phyloP scores from a whole-genome alignment of 2,797 vertebrate species.

The Siniperca obscura region DNA sequence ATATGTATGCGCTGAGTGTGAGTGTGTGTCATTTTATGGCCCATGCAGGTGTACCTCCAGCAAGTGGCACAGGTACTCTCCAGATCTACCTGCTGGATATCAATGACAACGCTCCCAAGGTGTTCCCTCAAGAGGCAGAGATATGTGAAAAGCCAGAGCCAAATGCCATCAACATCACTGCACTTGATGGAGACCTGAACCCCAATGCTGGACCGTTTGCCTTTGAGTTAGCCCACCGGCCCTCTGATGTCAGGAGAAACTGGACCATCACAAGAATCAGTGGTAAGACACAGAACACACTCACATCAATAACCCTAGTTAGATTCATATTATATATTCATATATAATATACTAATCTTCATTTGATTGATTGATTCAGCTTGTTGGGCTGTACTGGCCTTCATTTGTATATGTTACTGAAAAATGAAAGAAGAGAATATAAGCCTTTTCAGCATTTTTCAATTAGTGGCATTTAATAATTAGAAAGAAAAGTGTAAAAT shows the following conservation, averaged over 20 bases:
- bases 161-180: conserved; percentile 97
- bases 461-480: conserved; percentile 20
- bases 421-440: neutral
- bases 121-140: conserved; percentile 93
- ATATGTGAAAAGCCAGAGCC: conserved; percentile 94
- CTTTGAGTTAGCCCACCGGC: conserved; percentile 92
- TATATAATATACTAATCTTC: neutral
- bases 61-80: conserved; percentile 96
- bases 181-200: conserved; percentile 93
- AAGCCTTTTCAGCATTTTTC: neutral
- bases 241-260: conserved; percentile 90
- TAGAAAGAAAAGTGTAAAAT: neutral
- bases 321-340: neutral
- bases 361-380: conserved; percentile 1
- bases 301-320: neutral
- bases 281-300: conserved; percentile 82
- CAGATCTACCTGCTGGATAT: conserved; percentile 95
- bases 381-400: conserved; percentile 6
- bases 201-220: conserved; percentile 96
- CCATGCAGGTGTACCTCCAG: conserved; percentile 87
- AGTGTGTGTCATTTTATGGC: conserved; percentile 40
- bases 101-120: conserved; percentile 96
- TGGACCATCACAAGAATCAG: conserved; percentile 96
- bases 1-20: conserved; percentile 54
- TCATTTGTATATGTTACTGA: neutral